Evolutionary conservation across 2,113 vertebrate genomes (phyloP), one percentile per base, ranked within the genome.

Genomic region (Hipposideros armiger): DNA sequence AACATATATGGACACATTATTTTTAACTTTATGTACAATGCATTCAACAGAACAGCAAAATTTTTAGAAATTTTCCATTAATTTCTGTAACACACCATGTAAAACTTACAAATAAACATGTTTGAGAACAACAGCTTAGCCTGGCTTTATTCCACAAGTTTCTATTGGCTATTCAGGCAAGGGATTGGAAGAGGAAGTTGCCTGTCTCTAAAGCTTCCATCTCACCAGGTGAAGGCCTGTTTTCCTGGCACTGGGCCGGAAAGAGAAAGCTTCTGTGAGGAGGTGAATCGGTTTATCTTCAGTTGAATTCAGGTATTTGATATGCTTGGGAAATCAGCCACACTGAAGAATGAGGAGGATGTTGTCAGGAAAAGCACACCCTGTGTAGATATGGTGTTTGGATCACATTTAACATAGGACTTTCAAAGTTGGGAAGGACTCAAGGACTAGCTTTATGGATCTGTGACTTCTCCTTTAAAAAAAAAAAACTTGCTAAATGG

Each of bases 91-190:
- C 98, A 98, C 99, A 98, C 99, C 99, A 99, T 99, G 99, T 99
- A 99, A 99, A 99, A 99, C 98, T 99, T 99, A 99, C 98, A 98
- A 99, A 99, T 99, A 99, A 99, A 99, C 99, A 99, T 98, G 98
- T 99, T 99, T 98, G 98, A 97, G 86, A 98, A 99, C 96, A 99
- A 98, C 83, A 92, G 69, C 56, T 97, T 83, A 93, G 92, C 95
- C 74, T 97, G 95, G 26, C 45, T 96, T 97, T 95, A 86, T 97
- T 98, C 96, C 42, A 42, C 47, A 45, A 36, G 24, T 26, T 92
- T 62, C 73, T 82, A 24, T 22, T 16, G 15, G 58, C 52, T 32
- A 16, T 19, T 60, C 73, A 50, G 47, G 32, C 5, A 0, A 88
- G 28, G 47, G 30, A 54, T 0, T 54, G 9, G 19, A 92, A 58